phyloP scores from a whole-genome alignment of 2,113 vertebrate genomes.

The Nettapus auritus region DNA sequence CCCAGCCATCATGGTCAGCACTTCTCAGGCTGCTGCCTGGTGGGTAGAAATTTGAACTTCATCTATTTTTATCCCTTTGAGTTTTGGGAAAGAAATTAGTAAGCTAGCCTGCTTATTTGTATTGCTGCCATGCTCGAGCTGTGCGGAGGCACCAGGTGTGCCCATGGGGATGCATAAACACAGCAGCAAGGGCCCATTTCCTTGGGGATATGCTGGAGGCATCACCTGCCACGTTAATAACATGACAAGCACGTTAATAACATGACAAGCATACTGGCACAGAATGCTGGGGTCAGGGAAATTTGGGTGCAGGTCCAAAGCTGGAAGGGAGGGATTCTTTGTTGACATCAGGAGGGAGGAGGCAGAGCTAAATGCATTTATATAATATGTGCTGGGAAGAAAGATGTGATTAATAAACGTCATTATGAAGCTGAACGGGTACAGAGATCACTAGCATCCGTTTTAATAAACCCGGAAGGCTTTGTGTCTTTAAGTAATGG shows the following conservation, averaged over 20 bases:
- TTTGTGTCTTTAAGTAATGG: not conserved
- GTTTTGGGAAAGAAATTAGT: not conserved
- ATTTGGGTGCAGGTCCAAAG: not conserved
- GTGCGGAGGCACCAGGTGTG: rapidly evolving
- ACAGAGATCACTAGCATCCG: not conserved
- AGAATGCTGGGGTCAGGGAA: rapidly evolving
- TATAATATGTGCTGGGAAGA: not conserved
- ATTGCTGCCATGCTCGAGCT: not conserved
- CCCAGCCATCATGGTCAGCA: not conserved
- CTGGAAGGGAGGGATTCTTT: not conserved
- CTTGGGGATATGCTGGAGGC: not conserved
- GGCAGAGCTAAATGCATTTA: not conserved
- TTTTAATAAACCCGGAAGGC: not conserved
- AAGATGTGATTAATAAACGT: not conserved
- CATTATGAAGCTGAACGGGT: not conserved
- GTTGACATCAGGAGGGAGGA: not conserved
- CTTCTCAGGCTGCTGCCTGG: not conserved
- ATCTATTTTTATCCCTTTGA: not conserved
- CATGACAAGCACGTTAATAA: rapidly evolving
- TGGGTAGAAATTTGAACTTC: not conserved
- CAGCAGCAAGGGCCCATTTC: not conserved
- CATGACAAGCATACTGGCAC: rapidly evolving
- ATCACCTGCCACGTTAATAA: rapidly evolving
- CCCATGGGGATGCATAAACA: rapidly evolving
- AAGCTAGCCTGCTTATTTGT: not conserved